Conservation (phyloP, 2,113 vertebrate genomes). For the Chamaetylas fuelleborni region DNA sequence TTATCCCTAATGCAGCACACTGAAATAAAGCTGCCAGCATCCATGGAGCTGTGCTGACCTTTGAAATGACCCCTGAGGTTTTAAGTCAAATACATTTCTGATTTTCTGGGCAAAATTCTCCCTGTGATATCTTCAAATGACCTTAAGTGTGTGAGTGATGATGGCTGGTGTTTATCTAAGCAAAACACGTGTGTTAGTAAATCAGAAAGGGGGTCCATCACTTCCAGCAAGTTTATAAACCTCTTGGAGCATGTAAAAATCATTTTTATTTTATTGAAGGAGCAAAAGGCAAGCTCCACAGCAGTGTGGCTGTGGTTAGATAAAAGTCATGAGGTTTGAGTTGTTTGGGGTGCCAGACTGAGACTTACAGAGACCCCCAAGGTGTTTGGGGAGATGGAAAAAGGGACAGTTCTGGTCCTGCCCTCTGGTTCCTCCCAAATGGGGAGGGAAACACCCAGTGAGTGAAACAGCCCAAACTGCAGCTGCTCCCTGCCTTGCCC, state of each 20-base stretch:
- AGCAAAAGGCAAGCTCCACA: not conserved
- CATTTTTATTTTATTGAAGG: not conserved
- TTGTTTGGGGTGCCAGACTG: not conserved
- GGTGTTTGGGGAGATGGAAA: no score
- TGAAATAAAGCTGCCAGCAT: not conserved
- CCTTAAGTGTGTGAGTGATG: not conserved
- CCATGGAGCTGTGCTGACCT: not conserved
- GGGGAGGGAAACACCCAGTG: not conserved
- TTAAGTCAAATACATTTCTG: not conserved
- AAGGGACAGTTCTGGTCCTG: not conserved
- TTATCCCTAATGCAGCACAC: not conserved
- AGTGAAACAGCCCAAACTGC: not conserved
- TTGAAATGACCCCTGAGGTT: not conserved
- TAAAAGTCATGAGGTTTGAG: not conserved
- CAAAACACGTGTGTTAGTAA: not conserved
- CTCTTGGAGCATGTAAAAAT: not conserved
- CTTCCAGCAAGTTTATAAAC: not conserved
- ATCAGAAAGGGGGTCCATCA: accelerated
- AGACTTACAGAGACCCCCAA: accelerated
- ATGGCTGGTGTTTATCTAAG: not conserved
- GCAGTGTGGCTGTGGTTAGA: not conserved
- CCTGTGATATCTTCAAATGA: not conserved
- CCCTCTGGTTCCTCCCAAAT: accelerated
- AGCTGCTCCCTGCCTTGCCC: not conserved
- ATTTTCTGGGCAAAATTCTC: not conserved